Conservation (phyloP, 1,140 invertebrate genomes). For the Dinoponera quadriceps region DNA sequence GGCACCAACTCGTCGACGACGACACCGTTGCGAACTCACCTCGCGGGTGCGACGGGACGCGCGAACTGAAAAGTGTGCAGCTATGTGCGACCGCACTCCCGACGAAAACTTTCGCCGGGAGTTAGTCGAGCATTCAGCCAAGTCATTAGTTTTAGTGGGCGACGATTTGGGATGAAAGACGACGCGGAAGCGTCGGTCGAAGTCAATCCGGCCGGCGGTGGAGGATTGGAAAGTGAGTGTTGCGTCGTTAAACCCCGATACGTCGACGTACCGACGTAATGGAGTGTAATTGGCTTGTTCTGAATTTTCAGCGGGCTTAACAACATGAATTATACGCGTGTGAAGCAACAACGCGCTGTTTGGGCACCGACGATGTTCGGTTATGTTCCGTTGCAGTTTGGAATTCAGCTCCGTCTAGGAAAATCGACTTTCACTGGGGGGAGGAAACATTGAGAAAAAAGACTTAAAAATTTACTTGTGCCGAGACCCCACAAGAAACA, state of each 20-base stretch:
- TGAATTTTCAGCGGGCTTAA: not conserved
- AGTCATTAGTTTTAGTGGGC: conserved; percentile 12
- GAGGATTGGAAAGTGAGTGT: not conserved
- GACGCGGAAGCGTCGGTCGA: not conserved
- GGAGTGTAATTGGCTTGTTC: not conserved
- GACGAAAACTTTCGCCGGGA: conserved; percentile 28
- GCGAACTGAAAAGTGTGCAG: not conserved
- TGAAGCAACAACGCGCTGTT: too few relatives aligned
- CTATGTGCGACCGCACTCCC: not conserved
- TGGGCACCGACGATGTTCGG: too few relatives aligned
- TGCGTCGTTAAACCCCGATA: not conserved
- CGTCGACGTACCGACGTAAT: not conserved
- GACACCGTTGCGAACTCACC: not conserved
- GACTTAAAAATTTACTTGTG: too few relatives aligned
- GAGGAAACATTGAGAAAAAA: too few relatives aligned
- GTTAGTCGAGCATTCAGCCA: not conserved
- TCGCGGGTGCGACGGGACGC: not conserved
- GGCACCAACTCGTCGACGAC: not conserved
- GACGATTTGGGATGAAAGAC: not conserved
- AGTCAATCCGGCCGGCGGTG: not conserved
- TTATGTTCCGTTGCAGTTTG: too few relatives aligned
- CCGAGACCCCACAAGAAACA: too few relatives aligned
- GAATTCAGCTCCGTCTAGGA: too few relatives aligned
- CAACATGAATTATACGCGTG: not conserved
- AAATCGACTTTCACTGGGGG: too few relatives aligned